A percentile compares a stretch with the other conserved stretches of the same genome.
Conservation (phyloP, 2,113 vertebrate genomes). For the Diphyllodes magnificus region DNA sequence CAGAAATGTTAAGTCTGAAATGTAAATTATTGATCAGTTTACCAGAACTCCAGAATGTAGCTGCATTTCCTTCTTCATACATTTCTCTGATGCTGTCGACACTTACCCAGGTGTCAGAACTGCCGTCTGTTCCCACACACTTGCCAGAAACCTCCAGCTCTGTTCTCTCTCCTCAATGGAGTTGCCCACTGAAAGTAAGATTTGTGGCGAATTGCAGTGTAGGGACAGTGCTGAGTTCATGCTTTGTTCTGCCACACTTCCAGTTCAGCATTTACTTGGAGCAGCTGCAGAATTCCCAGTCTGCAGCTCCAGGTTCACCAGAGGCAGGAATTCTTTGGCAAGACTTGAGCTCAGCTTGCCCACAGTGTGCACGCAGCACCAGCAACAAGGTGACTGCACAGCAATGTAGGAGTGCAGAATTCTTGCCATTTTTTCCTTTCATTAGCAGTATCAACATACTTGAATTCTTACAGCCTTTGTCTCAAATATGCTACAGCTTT, state of each 20-base stretch:
- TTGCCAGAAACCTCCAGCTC: slow-evolving; percentile 23
- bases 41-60: slow-evolving; percentile 34
- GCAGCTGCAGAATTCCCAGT: neutral
- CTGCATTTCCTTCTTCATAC: slow-evolving; percentile 28
- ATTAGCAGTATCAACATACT: neutral
- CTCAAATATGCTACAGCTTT: neutral
- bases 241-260: neutral
- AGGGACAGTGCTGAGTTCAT: neutral
- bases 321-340: neutral
- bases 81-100: slow-evolving; percentile 15
- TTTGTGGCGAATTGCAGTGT: neutral
- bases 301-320: neutral
- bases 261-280: neutral
- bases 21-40: slow-evolving; percentile 58
- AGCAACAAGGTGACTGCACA: neutral
- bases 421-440: neutral
- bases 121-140: neutral
- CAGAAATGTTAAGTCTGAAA: slow-evolving; percentile 8
- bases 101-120: slow-evolving; percentile 41
- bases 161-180: neutral
- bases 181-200: neutral
- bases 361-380: fast-evolving
- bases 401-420: neutral
- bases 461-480: neutral
- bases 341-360: neutral